Evolutionary conservation across 2,113 vertebrate species (phyloP), one percentile per base, ranked within the genome.

Genomic region (Chelonoidis abingdonii): DNA sequence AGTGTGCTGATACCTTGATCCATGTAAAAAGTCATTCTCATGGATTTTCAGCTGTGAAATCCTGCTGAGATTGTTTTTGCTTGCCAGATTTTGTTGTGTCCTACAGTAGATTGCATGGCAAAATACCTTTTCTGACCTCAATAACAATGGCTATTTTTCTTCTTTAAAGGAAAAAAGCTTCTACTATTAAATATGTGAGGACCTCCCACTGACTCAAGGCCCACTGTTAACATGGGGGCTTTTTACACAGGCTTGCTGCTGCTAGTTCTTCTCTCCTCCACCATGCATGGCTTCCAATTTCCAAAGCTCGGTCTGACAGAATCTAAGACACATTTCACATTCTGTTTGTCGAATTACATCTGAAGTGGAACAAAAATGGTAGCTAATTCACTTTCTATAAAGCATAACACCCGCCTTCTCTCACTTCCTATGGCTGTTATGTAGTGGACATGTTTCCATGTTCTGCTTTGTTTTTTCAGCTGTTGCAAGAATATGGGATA

Each of bases 401-500:
- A 96, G 94, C 92, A 94, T 83, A 94, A 96, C 93, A 65, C 89
- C 91, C 92, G 94, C 95, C 92, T 96, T 91, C 57, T 91, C 92
- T 95, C 83, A 47, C 97, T 97, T 97, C 96, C 93, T 91, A 47
- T 12, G 52, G 94, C 95, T 93, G 94, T 90, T 93, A 94, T 38
- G 96, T 92, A 90, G 94, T 57, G 93, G 90, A 86, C 0, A 1
- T 82, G 93, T 96, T 93, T 94, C 93, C 95, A 93, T 90, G 96
- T 96, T 91, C 94, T 88, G 89, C 83, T 93, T 85, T 98, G 96
- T 98, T 98, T 97, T 98, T 97, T 98, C 98, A 99, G 98, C 98
- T 99, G 98, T 72, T 90, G 53, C 5, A 89, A 97, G 97, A 82
- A 82, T 92, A 81, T 87, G 83, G 97, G 95, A 89, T 97, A 97